Evolutionary conservation across 2,888 invertebrate genomes (phyloP), one percentile per base, ranked within the genome.

Genomic region (Tricholauxania praeusta): DNA sequence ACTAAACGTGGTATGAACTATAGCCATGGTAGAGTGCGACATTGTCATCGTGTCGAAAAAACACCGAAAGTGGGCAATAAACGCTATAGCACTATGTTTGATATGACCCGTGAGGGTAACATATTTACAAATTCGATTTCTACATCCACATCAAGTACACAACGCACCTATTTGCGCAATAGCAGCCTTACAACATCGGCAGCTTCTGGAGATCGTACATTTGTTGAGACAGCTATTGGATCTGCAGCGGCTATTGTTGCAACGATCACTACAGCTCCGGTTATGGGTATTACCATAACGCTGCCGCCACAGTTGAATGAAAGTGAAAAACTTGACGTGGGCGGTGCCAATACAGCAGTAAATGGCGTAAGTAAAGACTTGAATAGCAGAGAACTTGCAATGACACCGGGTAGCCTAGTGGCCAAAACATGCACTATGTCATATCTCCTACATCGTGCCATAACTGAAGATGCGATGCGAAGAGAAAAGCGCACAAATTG

Each of bases 91-190:
- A 70, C 62, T 8, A 28, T 64, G 7, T 63, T 12, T 22, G 48
- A 64, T 14, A 72, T 63, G 8, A 62, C 71, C 57, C 75, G 67
- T 5, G 75, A 78, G 55, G 51, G 63, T 4, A 73, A 73, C 53
- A 15, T 55, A 28, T 70, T 53, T 15, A 63, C 62, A 3, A 70
- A 52, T 64, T 85, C 85, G 69, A 82, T 83, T 74, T 84, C 84
- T 15, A 84, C 83, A 2, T 84, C 84, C 12, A 39, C 39, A 10
- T 85, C 84, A 49, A 81, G 84, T 64, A 83, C 83, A 15, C 85
- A 84, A 4, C 83, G 84, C 4, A 80, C 84, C 53, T 76, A 78
- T 74, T 0, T 83, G 81, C 82, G 85, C 51, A 82, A 82, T 71
- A 80, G 82, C 55, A 84, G 84, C 59, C n/a, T 82, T 82, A 52